These are phyloP conservation scores for Acrobasis repandana DNA, from an alignment of 2,888 invertebrate genomes.

Conservation along the genomic window DNA sequence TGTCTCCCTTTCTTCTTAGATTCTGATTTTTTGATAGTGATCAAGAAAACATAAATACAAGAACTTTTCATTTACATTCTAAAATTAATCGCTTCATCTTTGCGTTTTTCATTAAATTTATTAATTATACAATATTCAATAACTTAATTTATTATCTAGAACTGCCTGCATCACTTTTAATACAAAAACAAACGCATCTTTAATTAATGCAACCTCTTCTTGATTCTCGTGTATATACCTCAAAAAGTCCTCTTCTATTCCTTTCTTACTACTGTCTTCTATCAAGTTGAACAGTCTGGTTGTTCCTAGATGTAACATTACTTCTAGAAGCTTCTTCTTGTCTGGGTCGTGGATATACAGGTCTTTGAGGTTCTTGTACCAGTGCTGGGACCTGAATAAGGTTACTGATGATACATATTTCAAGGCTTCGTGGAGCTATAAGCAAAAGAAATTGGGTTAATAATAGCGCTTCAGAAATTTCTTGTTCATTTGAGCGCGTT, in stretches of 20 bases:
- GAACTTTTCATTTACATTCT: too few species aligned
- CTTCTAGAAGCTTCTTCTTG: constrained; percentile 42
- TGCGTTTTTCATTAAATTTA: not conserved
- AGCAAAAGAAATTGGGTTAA: constrained; percentile 26
- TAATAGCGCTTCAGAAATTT: too few species aligned
- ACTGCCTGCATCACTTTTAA: constrained; percentile 45
- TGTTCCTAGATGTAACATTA: constrained; percentile 53
- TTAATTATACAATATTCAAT: not conserved
- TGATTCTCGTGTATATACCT: constrained; percentile 43
- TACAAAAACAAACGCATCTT: constrained; percentile 48
- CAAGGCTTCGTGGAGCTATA: constrained; percentile 63
- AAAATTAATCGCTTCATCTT: too few species aligned
- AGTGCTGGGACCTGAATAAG: constrained; percentile 50
- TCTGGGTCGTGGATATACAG: constrained; percentile 44
- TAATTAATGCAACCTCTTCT: constrained; percentile 39
- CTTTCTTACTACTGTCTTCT: constrained; percentile 47
- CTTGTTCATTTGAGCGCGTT: too few species aligned
- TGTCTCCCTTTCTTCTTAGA: too few species aligned
- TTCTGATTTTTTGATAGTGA: too few species aligned
- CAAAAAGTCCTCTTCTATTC: constrained; percentile 43
- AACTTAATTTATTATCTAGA: not conserved
- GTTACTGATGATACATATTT: constrained; percentile 55
- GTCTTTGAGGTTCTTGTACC: constrained; percentile 56
- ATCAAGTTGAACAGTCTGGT: constrained; percentile 49
- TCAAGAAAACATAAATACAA: too few species aligned